Evolutionary conservation across 2,797 vertebrate species (phyloP), one percentile per base, ranked within the genome.

Genomic region (Mareca penelope): DNA sequence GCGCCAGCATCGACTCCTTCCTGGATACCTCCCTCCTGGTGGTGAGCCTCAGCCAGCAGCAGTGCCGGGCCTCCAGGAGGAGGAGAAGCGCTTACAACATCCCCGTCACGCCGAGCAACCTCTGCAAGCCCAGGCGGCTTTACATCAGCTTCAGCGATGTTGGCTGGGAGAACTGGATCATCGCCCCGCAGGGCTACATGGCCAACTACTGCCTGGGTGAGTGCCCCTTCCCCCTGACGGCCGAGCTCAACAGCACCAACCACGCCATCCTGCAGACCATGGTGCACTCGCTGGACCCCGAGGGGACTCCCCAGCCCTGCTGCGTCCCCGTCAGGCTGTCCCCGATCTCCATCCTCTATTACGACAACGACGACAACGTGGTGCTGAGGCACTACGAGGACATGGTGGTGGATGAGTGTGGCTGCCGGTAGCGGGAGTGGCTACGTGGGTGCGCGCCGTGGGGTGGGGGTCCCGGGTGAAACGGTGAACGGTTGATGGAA

Each of bases 121-220:
- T 99, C 35, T 99, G 99, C 97, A 98, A 98, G 42, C 96, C 98
- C 0, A 97, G 99, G 6, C 98, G 98, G 12, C 98, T 99, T 50
- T 99, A 99, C 96, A 98, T 99, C 46, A 98, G 98, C 97, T 99
- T 99, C 97, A 98, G 98, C 15, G 99, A 99, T 4, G 98, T 99
- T 10, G 99, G 99, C 29, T 99, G 99, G 99, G 98, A 99, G 96
- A 98, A 98, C 85, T 99, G 99, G 99, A 98, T 99, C 95, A 99
- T 99, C 6, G 99, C 99, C 0, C 99, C 99, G 0, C 98, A 98
- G 80, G 99, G 99, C n/a, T 99, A 99, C 98, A 94, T 99, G 97
- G 99, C 99, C 19, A 99, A 99, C 79, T 99, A 99, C 93, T 99
- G 99, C 96, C 96, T 98, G 10, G 99, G 99, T 0, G 98, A 99